Conservation (phyloP, 2,113 vertebrate genomes). For the Calyptommatus sinebrachiatus region DNA sequence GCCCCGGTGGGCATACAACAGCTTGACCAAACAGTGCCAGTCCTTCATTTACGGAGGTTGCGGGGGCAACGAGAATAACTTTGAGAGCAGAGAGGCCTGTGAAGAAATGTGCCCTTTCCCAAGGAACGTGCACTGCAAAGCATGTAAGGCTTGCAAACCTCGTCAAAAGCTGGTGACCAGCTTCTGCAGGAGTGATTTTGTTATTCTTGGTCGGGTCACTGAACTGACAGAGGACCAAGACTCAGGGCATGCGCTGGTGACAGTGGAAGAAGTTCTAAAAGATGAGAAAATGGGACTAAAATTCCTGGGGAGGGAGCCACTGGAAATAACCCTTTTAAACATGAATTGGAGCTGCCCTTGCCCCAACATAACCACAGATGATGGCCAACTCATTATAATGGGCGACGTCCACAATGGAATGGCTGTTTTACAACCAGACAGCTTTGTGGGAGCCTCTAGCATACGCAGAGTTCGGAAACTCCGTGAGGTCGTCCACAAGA, state of each 20-base stretch:
- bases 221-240: slow-evolving; percentile 88
- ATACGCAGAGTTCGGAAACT: slow-evolving; percentile 85
- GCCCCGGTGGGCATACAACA: slow-evolving; percentile 92
- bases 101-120: slow-evolving; percentile 92
- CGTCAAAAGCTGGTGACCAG: slow-evolving; percentile 92
- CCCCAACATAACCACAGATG: slow-evolving; percentile 88
- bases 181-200: slow-evolving; percentile 95
- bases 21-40: slow-evolving; percentile 82
- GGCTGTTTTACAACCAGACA: slow-evolving; percentile 90
- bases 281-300: slow-evolving; percentile 97
- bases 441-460: slow-evolving; percentile 86
- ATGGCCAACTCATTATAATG: slow-evolving; percentile 93
- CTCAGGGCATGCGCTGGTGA: slow-evolving; percentile 86
- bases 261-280: slow-evolving; percentile 91
- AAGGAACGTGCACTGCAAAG: slow-evolving; percentile 82
- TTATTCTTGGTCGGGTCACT: slow-evolving; percentile 85
- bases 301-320: slow-evolving; percentile 88
- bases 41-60: slow-evolving; percentile 94
- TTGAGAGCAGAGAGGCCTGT: slow-evolving; percentile 89
- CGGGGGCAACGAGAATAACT: slow-evolving; percentile 94
- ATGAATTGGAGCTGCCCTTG: slow-evolving; percentile 96
- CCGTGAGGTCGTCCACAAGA: slow-evolving; percentile 89
- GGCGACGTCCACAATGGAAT: slow-evolving; percentile 88
- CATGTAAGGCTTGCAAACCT: slow-evolving; percentile 88
- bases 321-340: slow-evolving; percentile 91